Evolutionary conservation across 1,140 invertebrate species (phyloP).

Genomic region (Drosophila tani): DNA sequence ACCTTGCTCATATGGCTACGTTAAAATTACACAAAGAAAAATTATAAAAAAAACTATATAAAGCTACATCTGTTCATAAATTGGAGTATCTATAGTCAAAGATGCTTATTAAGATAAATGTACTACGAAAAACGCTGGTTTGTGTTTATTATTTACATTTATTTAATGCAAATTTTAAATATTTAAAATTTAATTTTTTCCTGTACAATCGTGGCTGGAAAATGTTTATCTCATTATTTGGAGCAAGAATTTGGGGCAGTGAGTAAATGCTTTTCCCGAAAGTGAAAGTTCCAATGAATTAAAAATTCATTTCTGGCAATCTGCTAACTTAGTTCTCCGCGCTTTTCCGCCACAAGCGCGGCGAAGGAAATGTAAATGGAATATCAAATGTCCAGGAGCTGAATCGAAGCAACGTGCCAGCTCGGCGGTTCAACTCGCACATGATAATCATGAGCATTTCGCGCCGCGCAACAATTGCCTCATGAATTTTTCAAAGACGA

Average conservation of each 20-base stretch:
- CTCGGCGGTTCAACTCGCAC: slow-evolving; percentile 44
- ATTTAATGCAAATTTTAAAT: not conserved
- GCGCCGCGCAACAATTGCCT: slow-evolving; percentile 59
- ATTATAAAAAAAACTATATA: not conserved
- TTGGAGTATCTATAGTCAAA: not conserved
- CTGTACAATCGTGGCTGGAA: not conserved
- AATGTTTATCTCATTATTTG: slow-evolving; percentile 4
- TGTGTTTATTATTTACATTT: too few relatives aligned
- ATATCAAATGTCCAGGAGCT: slow-evolving; percentile 47
- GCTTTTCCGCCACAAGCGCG: slow-evolving; percentile 10
- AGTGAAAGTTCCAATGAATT: slow-evolving; percentile 25
- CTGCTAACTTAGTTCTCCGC: not conserved
- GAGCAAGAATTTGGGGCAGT: slow-evolving; percentile 15
- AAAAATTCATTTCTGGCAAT: slow-evolving; percentile 29
- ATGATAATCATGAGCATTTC: slow-evolving; percentile 63
- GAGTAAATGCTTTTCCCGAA: slow-evolving; percentile 34
- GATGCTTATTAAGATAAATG: too few relatives aligned
- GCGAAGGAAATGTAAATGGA: slow-evolving; percentile 33
- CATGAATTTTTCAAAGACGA: slow-evolving; percentile 76
- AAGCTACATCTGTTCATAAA: too few relatives aligned
- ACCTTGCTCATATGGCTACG: not conserved
- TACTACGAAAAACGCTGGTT: too few relatives aligned
- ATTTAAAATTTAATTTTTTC: not conserved
- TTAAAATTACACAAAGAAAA: not conserved
- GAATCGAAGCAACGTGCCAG: slow-evolving; percentile 33